Evolutionary conservation across 2,113 vertebrate species (phyloP).

Genomic region (Equus quagga): DNA sequence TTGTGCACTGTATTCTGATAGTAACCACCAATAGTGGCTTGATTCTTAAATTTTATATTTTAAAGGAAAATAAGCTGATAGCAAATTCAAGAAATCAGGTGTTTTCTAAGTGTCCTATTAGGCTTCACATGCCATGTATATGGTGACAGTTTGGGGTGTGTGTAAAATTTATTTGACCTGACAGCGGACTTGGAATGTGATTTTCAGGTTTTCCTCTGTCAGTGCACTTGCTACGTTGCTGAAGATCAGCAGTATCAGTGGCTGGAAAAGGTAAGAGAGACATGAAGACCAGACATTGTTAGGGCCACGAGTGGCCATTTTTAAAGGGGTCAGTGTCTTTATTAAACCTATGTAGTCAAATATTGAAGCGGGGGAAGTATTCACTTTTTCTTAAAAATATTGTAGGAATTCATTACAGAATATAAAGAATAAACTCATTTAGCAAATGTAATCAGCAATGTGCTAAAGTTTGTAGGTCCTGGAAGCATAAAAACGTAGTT

Average conservation of each 20-base stretch:
- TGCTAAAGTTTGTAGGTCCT: background rate
- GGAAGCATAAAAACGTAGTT: background rate
- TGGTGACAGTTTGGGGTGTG: background rate
- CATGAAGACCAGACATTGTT: background rate
- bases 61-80: background rate
- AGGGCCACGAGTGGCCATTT: accelerated
- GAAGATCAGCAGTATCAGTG: slow-evolving; percentile 97
- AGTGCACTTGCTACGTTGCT: slow-evolving; percentile 92
- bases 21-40: background rate
- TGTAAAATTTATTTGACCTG: background rate
- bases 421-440: background rate
- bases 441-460: background rate
- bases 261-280: slow-evolving; percentile 94
- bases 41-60: background rate
- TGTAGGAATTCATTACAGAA: background rate
- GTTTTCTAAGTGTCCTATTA: accelerated
- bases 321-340: background rate
- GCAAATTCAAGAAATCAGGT: background rate
- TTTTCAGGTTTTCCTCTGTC: slow-evolving; percentile 92
- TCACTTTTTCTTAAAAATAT: background rate
- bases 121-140: accelerated
- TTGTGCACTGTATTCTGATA: background rate
- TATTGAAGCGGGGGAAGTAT: background rate
- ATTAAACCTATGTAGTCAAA: background rate
- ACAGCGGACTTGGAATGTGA: background rate